Evolutionary conservation across 2,113 vertebrate genomes (phyloP).

Genomic region (Bufo gargarizans): DNA sequence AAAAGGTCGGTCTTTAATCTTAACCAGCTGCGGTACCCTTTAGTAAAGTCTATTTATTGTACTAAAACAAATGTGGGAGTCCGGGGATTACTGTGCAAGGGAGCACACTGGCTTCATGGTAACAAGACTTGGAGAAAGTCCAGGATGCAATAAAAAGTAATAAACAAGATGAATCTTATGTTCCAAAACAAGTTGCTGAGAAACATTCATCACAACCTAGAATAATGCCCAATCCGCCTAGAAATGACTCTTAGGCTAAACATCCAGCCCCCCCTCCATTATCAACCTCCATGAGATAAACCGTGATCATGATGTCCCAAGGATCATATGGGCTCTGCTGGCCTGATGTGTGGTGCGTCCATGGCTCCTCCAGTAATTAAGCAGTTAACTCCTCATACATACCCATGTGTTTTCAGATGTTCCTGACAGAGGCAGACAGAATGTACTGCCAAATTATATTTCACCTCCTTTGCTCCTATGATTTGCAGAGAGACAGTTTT

Average conservation of each 20-base stretch:
- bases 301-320: neutral
- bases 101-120: conserved; percentile 45
- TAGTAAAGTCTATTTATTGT: conserved; percentile 57
- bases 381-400: conserved; percentile 47
- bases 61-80: conserved; percentile 50
- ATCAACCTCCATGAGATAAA: neutral
- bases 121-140: conserved; percentile 45
- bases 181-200: conserved; percentile 20
- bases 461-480: conserved; percentile 36
- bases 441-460: conserved; percentile 55
- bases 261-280: neutral
- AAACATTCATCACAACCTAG: conserved; percentile 4
- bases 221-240: neutral
- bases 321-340: neutral
- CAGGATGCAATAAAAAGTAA: conserved; percentile 34
- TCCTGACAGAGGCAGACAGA: conserved; percentile 41
- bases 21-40: conserved; percentile 45
- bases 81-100: conserved; percentile 44
- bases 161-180: conserved; percentile 37
- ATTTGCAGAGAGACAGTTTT: conserved; percentile 18
- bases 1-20: conserved; percentile 19
- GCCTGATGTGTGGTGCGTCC: neutral
- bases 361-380: conserved; percentile 19
- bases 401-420: conserved; percentile 52
- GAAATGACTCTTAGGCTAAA: neutral